Conservation (phyloP, 1,140 invertebrate genomes). For the Zophobas morio region DNA sequence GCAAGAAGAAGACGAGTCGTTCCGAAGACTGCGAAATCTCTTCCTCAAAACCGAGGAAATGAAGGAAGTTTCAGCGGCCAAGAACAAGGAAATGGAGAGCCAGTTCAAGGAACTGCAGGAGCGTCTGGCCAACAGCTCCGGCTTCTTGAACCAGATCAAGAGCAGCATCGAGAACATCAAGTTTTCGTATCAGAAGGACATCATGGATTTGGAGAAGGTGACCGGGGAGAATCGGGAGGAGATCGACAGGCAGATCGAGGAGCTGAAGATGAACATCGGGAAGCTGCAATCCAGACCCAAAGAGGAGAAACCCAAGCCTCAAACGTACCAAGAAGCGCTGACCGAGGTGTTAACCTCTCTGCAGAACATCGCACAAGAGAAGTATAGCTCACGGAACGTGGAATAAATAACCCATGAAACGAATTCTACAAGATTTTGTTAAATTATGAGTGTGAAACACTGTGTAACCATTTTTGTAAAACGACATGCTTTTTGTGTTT, state of each 20-base stretch:
- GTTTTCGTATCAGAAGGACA: slow-evolving; percentile 60
- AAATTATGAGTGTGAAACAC: too few species aligned
- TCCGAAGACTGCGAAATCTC: slow-evolving; percentile 49
- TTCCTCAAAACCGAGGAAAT: slow-evolving; percentile 63
- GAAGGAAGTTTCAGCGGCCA: slow-evolving; percentile 56
- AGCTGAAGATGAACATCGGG: slow-evolving; percentile 60
- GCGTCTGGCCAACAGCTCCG: slow-evolving; percentile 59
- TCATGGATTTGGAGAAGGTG: slow-evolving; percentile 51
- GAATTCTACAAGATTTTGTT: too few species aligned
- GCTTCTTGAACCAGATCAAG: slow-evolving; percentile 61
- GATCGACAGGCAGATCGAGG: slow-evolving; percentile 60
- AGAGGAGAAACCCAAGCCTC: slow-evolving; percentile 45
- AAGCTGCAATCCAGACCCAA: slow-evolving; percentile 51
- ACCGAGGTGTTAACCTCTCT: slow-evolving; percentile 53
- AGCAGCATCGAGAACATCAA: slow-evolving; percentile 63
- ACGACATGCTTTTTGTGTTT: too few species aligned
- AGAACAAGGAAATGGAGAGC: slow-evolving; percentile 57
- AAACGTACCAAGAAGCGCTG: slow-evolving; percentile 58
- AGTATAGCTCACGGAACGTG: slow-evolving; percentile 50
- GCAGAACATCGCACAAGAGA: slow-evolving; percentile 56
- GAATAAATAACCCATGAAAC: not conserved
- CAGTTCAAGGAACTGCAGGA: slow-evolving; percentile 59
- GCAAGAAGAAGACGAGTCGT: slow-evolving; percentile 10
- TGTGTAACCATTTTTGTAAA: too few species aligned
- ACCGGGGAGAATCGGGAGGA: slow-evolving; percentile 57